Percentiles rank a stretch among this genome's conserved stretches.
These are phyloP conservation scores for Protobothrops mucrosquamatus DNA, from an alignment of 2,113 vertebrate species.

Conservation along the genomic window DNA sequence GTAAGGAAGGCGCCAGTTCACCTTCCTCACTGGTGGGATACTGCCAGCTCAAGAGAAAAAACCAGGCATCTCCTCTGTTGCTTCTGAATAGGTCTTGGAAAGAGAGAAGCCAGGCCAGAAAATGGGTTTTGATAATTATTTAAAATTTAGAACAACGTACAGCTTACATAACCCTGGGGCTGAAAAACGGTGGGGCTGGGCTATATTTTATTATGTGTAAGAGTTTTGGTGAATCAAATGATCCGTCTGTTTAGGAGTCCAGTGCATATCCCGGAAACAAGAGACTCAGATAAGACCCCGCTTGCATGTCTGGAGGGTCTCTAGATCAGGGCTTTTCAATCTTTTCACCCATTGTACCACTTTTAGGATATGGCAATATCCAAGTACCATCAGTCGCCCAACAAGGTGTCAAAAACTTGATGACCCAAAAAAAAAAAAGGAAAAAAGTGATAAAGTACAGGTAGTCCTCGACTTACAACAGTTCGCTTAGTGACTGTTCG, in stretches of 20 bases:
- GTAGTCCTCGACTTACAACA: too few species aligned
- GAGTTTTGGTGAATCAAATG: too few species aligned
- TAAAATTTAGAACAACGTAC: neutral
- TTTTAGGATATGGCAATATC: too few species aligned
- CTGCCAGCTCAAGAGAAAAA: neutral
- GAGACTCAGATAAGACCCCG: neutral
- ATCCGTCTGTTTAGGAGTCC: neutral
- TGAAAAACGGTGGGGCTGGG: neutral
- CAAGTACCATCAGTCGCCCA: too few species aligned
- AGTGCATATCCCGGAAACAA: neutral
- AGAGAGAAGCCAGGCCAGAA: neutral
- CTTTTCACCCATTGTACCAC: too few species aligned
- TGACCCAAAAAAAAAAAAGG: too few species aligned
- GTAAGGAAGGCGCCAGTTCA: neutral
- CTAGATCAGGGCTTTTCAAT: too few species aligned
- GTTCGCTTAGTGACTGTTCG: too few species aligned
- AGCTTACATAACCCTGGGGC: neutral
- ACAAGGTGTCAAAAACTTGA: too few species aligned
- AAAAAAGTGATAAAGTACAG: too few species aligned
- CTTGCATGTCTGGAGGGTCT: neutral
- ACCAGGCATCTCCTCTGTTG: neutral
- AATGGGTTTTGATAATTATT: neutral
- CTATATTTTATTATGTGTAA: neutral
- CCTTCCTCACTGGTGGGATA: neutral
- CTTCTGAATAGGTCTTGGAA: neutral